A percentile compares a stretch with the other conserved stretches of the same genome.
These are phyloP conservation scores for Lysandra coridon DNA, from an alignment of 2,888 invertebrate species.

Conservation along the genomic window DNA sequence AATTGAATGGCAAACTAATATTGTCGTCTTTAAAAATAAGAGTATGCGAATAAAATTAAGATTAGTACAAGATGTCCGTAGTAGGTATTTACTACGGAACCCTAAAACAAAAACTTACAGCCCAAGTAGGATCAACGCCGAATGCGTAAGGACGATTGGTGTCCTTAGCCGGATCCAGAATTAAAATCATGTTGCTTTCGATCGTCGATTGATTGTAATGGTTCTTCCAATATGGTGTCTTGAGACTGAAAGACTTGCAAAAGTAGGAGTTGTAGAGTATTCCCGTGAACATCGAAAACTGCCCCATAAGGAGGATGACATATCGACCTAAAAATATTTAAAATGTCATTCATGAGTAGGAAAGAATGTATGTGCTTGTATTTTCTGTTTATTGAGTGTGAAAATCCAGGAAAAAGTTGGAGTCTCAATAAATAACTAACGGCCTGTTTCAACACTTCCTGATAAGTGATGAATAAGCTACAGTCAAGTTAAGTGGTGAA, in stretches of 20 bases:
- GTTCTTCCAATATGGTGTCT: constrained; percentile 85
- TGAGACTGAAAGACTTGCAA: constrained; percentile 91
- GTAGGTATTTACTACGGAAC: background rate
- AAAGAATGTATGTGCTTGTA: background rate
- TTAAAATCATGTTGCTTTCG: constrained; percentile 53
- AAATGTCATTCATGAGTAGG: background rate
- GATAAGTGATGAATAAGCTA: too few relatives aligned
- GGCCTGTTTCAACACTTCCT: too few relatives aligned
- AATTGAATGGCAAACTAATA: too few relatives aligned
- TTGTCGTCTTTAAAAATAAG: too few relatives aligned
- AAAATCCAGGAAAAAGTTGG: too few relatives aligned
- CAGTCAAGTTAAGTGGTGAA: too few relatives aligned
- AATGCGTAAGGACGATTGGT: constrained; percentile 86
- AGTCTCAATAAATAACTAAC: too few relatives aligned
- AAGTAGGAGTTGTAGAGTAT: constrained; percentile 97
- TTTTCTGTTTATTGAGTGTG: too few relatives aligned
- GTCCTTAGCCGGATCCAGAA: constrained; percentile 81
- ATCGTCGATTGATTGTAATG: background rate
- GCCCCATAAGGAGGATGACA: constrained; percentile 95
- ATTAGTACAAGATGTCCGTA: too few relatives aligned
- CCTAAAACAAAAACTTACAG: constrained; percentile 53
- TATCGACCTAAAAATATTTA: constrained; percentile 86
- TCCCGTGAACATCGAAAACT: constrained; percentile 98
- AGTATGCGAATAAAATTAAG: too few relatives aligned
- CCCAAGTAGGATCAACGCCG: constrained; percentile 89